phyloP scores from a whole-genome alignment of 1,140 invertebrate genomes.

The Luehdorfia chinensis region DNA sequence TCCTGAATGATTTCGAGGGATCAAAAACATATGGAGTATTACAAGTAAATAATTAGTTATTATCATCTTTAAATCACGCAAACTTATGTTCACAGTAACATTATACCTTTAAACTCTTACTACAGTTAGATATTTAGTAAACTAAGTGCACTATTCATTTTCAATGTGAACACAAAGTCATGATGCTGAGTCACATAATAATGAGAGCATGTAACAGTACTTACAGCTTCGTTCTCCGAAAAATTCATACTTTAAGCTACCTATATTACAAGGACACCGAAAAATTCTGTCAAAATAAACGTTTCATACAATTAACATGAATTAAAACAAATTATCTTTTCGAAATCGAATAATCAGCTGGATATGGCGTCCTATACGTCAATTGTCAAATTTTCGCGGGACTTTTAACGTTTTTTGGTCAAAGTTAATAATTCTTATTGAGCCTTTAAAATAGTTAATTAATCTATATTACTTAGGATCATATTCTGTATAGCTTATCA shows the following conservation, averaged over 20 bases:
- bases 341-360: slow-evolving; percentile 35
- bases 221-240: slow-evolving; percentile 71
- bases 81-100: background rate
- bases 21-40: background rate
- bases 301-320: slow-evolving; percentile 19
- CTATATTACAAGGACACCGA: too few relatives aligned
- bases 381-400: slow-evolving; percentile 65
- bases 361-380: slow-evolving; percentile 51
- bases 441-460: too few relatives aligned
- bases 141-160: background rate
- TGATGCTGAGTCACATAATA: slow-evolving; percentile 23
- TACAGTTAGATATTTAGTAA: background rate
- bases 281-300: slow-evolving; percentile 1
- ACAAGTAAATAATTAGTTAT: background rate
- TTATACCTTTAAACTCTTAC: slow-evolving; percentile 4
- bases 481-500: too few relatives aligned
- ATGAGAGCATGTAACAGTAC: slow-evolving; percentile 29
- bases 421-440: background rate
- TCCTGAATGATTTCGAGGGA: slow-evolving; percentile 69
- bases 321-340: slow-evolving; percentile 19
- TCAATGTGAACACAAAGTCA: slow-evolving; percentile 35
- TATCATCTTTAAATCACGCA: background rate
- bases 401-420: slow-evolving; percentile 16
- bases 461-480: too few relatives aligned
- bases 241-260: slow-evolving; percentile 48